Evolutionary conservation across 2,888 invertebrate species (phyloP).

Genomic region (Pegoplata infirma): DNA sequence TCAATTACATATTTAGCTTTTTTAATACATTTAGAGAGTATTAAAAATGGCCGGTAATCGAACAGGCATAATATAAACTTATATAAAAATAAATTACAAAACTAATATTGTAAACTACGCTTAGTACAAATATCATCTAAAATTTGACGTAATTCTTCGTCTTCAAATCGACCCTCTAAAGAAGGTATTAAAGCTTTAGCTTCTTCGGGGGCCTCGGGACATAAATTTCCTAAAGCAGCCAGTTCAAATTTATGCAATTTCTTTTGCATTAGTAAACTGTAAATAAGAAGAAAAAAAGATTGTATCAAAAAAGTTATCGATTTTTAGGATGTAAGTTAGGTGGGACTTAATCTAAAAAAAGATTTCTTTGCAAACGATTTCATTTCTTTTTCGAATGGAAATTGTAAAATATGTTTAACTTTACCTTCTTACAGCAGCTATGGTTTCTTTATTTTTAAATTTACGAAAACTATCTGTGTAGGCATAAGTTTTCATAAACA

Average conservation of each 20-base stretch:
- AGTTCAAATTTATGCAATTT: slow-evolving; percentile 99
- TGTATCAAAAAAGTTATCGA: too few relatives aligned
- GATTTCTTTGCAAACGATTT: too few relatives aligned
- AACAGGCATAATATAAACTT: slow-evolving; percentile 19
- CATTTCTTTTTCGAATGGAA: too few relatives aligned
- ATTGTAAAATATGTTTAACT: too few relatives aligned
- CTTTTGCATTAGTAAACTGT: slow-evolving; percentile 93
- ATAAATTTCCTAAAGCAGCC: slow-evolving; percentile 97
- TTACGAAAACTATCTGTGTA: slow-evolving; percentile 98
- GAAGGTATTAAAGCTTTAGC: slow-evolving; percentile 98
- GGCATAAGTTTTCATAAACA: slow-evolving; percentile 97
- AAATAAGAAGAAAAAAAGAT: slow-evolving; percentile 69
- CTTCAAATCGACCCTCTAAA: slow-evolving; percentile 97
- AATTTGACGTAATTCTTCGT: slow-evolving; percentile 97
- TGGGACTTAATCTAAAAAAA: too few relatives aligned
- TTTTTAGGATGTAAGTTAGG: too few relatives aligned
- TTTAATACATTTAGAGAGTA: too few relatives aligned
- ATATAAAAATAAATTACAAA: slow-evolving; percentile 3
- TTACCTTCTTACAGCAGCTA: slow-evolving; percentile 95
- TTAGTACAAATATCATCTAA: slow-evolving; percentile 99
- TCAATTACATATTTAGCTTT: too few relatives aligned
- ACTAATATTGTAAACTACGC: slow-evolving; percentile 96
- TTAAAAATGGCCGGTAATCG: too few relatives aligned
- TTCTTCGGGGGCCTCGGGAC: slow-evolving; percentile 98
- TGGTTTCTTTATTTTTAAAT: slow-evolving; percentile 99